phyloP scores from a whole-genome alignment of 2,888 invertebrate species.

The Conchocele bisecta region DNA sequence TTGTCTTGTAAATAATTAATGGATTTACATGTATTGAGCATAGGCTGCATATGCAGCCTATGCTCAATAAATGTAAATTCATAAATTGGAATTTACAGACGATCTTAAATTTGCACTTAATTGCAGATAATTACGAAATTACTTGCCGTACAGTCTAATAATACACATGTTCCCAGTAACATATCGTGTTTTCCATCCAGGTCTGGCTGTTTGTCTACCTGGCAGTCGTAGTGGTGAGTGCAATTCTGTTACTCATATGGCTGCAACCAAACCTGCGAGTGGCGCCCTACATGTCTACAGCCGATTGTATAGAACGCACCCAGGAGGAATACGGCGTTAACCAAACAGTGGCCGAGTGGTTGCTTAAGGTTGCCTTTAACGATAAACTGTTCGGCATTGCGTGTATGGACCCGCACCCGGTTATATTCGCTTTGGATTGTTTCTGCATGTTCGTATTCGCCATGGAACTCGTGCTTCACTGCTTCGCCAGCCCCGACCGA shows the following conservation, averaged over 20 bases:
- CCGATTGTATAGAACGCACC: not conserved
- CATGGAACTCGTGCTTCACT: slow-evolving; percentile 63
- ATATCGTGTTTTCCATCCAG: slow-evolving; percentile 27
- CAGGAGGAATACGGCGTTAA: not conserved
- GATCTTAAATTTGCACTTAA: no score
- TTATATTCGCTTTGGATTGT: slow-evolving; percentile 44
- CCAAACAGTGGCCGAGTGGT: not conserved
- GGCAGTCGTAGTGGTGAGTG: slow-evolving; percentile 52
- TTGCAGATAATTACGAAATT: no score
- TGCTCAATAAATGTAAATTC: no score
- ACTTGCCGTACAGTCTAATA: no score
- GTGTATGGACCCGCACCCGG: slow-evolving; percentile 36
- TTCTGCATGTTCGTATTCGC: slow-evolving; percentile 62
- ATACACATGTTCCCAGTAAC: no score
- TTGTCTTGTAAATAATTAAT: no score
- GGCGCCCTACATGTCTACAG: slow-evolving; percentile 30
- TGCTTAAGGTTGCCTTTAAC: not conserved
- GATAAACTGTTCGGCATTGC: not conserved
- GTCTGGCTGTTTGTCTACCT: slow-evolving; percentile 62
- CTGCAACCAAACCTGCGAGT: slow-evolving; percentile 27
- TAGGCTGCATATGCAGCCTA: no score
- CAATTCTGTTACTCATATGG: slow-evolving; percentile 41
- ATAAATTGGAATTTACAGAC: no score
- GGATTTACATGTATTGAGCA: no score
- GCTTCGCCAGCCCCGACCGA: slow-evolving; percentile 58